Evolutionary conservation across 2,113 vertebrate genomes (phyloP).

Genomic region (Siniperca knerii): DNA sequence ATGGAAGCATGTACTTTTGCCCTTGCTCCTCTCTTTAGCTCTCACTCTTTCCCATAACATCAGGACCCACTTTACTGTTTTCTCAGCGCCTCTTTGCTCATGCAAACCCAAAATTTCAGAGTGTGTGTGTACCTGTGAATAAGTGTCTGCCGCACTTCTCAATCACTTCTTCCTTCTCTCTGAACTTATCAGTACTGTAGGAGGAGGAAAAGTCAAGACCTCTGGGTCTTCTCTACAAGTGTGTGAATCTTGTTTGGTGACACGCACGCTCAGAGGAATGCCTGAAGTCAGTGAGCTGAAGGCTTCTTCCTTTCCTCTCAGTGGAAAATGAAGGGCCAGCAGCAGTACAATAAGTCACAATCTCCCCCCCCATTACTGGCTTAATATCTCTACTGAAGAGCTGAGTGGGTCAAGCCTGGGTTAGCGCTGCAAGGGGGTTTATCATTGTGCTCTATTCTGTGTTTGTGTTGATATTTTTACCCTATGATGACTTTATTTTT

Average conservation of each 20-base stretch:
- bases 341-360: slow-evolving; percentile 61
- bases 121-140: slow-evolving; percentile 10
- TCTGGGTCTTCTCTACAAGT: background rate
- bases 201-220: slow-evolving; percentile 29
- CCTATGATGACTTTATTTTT: slow-evolving; percentile 32
- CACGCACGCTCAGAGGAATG: slow-evolving; percentile 38
- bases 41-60: slow-evolving; percentile 72
- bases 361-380: slow-evolving; percentile 15
- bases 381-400: slow-evolving; percentile 37
- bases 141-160: background rate
- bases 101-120: slow-evolving; percentile 17
- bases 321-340: slow-evolving; percentile 53
- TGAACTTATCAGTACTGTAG: background rate
- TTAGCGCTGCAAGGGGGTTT: slow-evolving; percentile 12
- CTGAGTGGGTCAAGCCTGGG: slow-evolving; percentile 33
- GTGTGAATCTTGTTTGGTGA: slow-evolving; percentile 42
- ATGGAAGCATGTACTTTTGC: slow-evolving; percentile 66
- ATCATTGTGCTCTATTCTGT: slow-evolving; percentile 17
- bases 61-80: slow-evolving; percentile 48
- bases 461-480: slow-evolving; percentile 56
- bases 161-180: background rate
- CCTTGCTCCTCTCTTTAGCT: slow-evolving; percentile 29
- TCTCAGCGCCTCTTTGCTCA: slow-evolving; percentile 28
- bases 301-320: slow-evolving; percentile 35
- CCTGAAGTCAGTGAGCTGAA: slow-evolving; percentile 37